Base-by-base conservation (phyloP, 2,888 invertebrate genomes). In the Diachrysia chrysitis region DNA sequence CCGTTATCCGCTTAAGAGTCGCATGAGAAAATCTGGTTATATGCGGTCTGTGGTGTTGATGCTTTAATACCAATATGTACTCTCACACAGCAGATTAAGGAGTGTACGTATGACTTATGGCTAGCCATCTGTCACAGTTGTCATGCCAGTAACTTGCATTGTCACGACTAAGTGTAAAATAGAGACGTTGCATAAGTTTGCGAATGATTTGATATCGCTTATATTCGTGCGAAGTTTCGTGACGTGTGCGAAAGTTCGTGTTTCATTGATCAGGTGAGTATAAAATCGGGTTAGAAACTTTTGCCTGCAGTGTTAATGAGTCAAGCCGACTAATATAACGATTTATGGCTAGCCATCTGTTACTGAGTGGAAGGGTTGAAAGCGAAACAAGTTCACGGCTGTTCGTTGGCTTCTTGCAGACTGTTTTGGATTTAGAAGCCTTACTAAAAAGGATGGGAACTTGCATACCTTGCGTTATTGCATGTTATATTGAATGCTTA, bases 1-100 rank as follows among this genome's bases (percentile, higher is more conserved):
- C 74, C 78, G 78, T 58, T 78, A 78, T 73, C 63, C 60, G 58
- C 21, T 67, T n/a, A 46, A 19, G 32, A 63, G 60, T 67, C 63
- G 67, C 73, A 58, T 66, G 78, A 67, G 74, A 61, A 55, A 61
- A 62, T 63, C 17, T 48, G 32, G 63, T 60, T 63, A n/a, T n/a
- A 42, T 42, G n/a, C 42, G 42, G 16, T 42, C 4, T 42, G 37
- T 16, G 16, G 37, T 37, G 16, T 37, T 37, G 16, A 37, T 48
- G 48, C 10, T 19, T 48, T 17, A 17, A 48, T 19, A 48, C 19
- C 19, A 48, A 19, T 48, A 48, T 48, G 9, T n/a, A 42, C 2
- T n/a, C n/a, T n/a, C n/a, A n/a, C n/a, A n/a, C n/a, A n/a, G n/a
- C n/a, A n/a, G n/a, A n/a, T n/a, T n/a, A n/a, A n/a, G n/a, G n/a